phyloP scores from a whole-genome alignment of 2,797 vertebrate species.

The Oreochromis mossambicus region DNA sequence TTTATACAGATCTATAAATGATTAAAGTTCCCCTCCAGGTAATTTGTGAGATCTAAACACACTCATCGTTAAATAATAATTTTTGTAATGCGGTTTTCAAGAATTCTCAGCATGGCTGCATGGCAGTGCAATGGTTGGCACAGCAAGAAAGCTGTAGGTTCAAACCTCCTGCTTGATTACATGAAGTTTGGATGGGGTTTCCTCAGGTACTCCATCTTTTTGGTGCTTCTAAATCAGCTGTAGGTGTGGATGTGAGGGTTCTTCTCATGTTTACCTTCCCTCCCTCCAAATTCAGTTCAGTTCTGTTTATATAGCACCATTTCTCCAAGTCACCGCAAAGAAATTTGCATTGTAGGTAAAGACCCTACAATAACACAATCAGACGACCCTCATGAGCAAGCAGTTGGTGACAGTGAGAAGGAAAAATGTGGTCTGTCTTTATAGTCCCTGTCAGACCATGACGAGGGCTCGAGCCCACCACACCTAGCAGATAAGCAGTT shows the following conservation, averaged over 20 bases:
- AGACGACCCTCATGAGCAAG: neutral
- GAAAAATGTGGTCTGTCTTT: neutral
- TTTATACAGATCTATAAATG: neutral
- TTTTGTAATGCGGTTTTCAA: neutral
- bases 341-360: neutral
- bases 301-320: neutral
- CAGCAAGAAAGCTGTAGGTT: neutral
- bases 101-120: neutral
- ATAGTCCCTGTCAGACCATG: neutral
- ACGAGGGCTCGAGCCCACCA: neutral
- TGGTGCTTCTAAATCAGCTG: neutral
- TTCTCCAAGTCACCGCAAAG: neutral
- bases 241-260: neutral
- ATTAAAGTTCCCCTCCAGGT: neutral
- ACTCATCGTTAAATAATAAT: neutral
- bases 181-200: neutral
- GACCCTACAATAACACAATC: neutral
- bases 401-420: neutral
- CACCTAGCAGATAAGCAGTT: neutral
- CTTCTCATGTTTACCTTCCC: neutral
- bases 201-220: neutral
- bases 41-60: neutral
- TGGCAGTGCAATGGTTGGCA: neutral
- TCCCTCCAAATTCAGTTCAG: neutral
- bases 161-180: neutral